Base-by-base conservation (phyloP, 2,113 vertebrate species). In the Sciurus niger region DNA sequence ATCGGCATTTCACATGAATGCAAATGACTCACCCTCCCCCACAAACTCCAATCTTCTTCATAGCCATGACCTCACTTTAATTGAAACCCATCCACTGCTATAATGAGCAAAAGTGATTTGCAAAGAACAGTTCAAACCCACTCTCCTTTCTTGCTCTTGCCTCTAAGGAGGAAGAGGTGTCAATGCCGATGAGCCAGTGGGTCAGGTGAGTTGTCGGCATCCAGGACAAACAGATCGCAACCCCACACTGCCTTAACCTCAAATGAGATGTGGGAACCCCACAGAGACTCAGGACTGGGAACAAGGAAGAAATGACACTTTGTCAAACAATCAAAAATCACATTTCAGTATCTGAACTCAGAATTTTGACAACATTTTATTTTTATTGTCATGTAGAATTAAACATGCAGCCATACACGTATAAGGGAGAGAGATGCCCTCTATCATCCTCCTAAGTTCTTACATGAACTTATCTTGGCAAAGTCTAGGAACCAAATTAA, bases 21-120 rank as follows among this genome's bases (percentile, higher is more conserved):
- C 89, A 94, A 79, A 86, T 96, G 97, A 97, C 89, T 97, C 97
- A 98, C 84, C 37, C 95, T 95, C 84, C 95, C 89, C 77, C 40
- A 76, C 87, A 53, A 4, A 48, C 89, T 74, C 40, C 65, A 77
- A 67, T 79, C 91, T 83, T 97, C 77, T 84, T 93, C 96, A 93
- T 14, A 96, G 88, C 37, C 76, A 84, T 97, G 97, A 97, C 51
- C 77, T 97, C 94, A 97, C 96, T 83, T 76, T 93, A 51, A 92
- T 78, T 96, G 86, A 97, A 97, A 93, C 65, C 30, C n/a, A 77
- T 93, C 70, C 91, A 85, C 67, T 34, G 8, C n/a, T 93, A 58
- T 68, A 85, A 90, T 84, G 60, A 90, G 32, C 6, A 53, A 70
- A 96, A 82, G 72, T 22, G 43, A 83, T 84, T 88, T 55, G 43